These are phyloP conservation scores for Sycophila sp. DNA, from an alignment of 1,140 invertebrate species.

Conservation along the genomic window DNA sequence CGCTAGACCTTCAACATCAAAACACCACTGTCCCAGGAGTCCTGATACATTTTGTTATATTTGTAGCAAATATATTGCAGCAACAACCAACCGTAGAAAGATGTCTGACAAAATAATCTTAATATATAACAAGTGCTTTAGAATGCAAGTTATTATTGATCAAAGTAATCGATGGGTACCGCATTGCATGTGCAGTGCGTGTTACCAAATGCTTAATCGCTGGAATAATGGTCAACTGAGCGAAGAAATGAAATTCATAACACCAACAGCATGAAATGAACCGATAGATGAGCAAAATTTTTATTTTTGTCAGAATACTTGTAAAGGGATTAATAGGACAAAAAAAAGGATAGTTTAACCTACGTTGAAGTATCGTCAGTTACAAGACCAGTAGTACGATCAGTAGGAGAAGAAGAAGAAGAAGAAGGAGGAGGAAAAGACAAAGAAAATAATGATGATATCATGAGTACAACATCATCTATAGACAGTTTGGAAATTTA, in stretches of 20 bases:
- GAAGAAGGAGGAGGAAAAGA: too few species aligned
- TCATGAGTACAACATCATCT: neutral
- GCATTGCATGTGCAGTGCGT: too few species aligned
- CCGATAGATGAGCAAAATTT: neutral
- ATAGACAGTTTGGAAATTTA: neutral
- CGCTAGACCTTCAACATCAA: neutral
- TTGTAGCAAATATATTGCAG: constrained; percentile 3
- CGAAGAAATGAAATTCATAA: neutral
- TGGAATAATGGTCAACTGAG: neutral
- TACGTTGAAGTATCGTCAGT: constrained; percentile 5
- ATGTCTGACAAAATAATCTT: neutral
- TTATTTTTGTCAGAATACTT: neutral
- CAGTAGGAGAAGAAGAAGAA: neutral
- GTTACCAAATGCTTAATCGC: too few species aligned
- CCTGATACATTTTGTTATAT: neutral
- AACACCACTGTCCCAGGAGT: neutral
- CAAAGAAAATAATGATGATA: neutral
- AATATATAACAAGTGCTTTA: neutral
- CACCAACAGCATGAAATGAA: neutral
- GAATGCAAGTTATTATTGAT: too few species aligned
- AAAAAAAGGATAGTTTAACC: constrained; percentile 1
- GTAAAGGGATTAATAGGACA: neutral
- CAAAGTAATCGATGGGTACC: too few species aligned
- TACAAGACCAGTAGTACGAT: constrained; percentile 7
- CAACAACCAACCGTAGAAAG: neutral